A percentile compares a stretch with the other conserved stretches of the same genome.
phyloP scores from a whole-genome alignment of 2,797 vertebrate genomes.

The Pseudochaenichthys georgianus region DNA sequence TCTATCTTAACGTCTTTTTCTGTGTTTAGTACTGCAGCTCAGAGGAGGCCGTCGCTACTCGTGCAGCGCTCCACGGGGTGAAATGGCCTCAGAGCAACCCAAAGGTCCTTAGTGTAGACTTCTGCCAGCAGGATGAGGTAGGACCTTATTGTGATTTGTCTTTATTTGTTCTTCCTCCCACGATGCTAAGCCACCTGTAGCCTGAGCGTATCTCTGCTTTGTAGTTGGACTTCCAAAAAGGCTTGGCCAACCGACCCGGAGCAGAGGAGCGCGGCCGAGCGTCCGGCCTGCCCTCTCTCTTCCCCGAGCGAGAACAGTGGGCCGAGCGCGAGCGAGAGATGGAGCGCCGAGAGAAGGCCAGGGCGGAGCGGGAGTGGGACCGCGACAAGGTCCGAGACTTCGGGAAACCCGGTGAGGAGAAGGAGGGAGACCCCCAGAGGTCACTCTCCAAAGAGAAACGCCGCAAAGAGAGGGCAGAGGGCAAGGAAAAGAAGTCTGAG shows the following conservation, averaged over 20 bases:
- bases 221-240: conserved; percentile 93
- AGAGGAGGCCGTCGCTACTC: conserved; percentile 90
- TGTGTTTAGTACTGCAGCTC: conserved; percentile 86
- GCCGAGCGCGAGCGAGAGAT: conserved; percentile 92
- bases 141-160: background rate
- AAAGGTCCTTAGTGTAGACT: conserved; percentile 93
- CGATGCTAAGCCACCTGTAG: background rate
- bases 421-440: conserved; percentile 80
- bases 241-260: conserved; percentile 78
- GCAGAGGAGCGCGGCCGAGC: conserved; percentile 77
- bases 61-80: conserved; percentile 91
- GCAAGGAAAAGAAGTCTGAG: conserved; percentile 91
- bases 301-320: conserved; percentile 90
- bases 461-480: conserved; percentile 91
- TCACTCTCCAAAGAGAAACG: conserved; percentile 89
- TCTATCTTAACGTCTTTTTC: conserved; percentile 7
- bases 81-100: conserved; percentile 96
- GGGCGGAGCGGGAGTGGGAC: conserved; percentile 93
- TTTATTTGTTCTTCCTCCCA: background rate
- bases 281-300: conserved; percentile 69
- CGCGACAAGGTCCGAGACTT: conserved; percentile 91
- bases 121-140: conserved; percentile 93
- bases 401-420: conserved; percentile 83
- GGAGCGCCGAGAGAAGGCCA: conserved; percentile 90
- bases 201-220: conserved; percentile 25